Conservation (phyloP, 2,888 invertebrate genomes). For the Hydraecia micacea region DNA sequence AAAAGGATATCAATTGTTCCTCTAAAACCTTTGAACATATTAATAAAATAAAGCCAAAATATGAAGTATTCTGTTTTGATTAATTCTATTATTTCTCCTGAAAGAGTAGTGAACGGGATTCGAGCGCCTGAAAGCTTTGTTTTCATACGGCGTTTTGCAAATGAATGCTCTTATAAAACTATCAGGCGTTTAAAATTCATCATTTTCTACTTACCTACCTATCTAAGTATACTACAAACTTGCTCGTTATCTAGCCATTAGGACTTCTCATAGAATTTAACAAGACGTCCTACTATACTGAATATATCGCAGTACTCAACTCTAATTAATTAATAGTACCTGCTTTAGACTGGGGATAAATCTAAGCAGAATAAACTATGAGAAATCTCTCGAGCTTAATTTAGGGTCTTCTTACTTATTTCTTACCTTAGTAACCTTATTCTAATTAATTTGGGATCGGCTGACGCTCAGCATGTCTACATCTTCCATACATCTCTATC, state of each 20-base stretch:
- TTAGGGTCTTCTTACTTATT: neutral
- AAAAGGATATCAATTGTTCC: conserved; percentile 68
- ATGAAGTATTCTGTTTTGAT: conserved; percentile 43
- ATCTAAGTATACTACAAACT: neutral
- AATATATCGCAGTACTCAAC: neutral
- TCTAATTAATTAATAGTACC: neutral
- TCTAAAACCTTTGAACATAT: conserved; percentile 67
- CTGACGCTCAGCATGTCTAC: neutral
- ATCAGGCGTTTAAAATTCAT: conserved; percentile 48
- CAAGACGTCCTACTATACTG: neutral
- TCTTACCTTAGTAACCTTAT: no score
- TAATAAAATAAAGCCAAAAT: conserved; percentile 56
- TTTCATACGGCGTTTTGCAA: conserved; percentile 33
- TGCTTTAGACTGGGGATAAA: neutral
- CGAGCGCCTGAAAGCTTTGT: conserved; percentile 62
- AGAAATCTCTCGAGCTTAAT: neutral
- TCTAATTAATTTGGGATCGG: neutral
- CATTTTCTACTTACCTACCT: neutral
- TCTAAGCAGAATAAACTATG: neutral
- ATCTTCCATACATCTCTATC: neutral
- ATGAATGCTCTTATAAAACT: conserved; percentile 60
- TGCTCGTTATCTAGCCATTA: neutral
- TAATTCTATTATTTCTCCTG: conserved; percentile 31
- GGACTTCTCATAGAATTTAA: neutral
- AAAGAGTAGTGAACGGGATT: conserved; percentile 2